A percentile compares a stretch with the other conserved stretches of the same genome.
These are phyloP conservation scores for Hypsopygia costalis DNA, from an alignment of 2,888 invertebrate genomes.

Conservation along the genomic window DNA sequence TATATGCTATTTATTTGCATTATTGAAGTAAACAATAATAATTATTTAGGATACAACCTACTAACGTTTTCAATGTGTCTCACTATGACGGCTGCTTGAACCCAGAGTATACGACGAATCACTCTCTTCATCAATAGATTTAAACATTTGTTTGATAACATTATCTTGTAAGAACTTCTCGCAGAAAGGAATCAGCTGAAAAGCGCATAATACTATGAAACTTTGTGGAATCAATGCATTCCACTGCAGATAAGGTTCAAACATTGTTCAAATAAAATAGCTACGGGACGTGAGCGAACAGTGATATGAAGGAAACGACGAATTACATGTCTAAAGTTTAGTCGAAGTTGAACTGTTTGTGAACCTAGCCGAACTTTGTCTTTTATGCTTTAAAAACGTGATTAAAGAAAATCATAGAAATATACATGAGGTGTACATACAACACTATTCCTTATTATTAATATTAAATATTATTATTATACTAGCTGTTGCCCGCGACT, in stretches of 20 bases:
- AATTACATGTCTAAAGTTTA: background rate
- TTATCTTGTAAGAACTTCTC: conserved; percentile 53
- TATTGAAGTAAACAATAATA: too few relatives aligned
- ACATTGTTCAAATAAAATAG: background rate
- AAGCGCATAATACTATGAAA: conserved; percentile 13
- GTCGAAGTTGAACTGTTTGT: background rate
- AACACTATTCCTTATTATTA: too few relatives aligned
- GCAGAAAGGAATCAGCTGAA: conserved; percentile 54
- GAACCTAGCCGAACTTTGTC: background rate
- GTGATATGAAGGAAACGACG: background rate
- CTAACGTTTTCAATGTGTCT: too few relatives aligned
- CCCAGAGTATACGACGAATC: background rate
- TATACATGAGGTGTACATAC: too few relatives aligned
- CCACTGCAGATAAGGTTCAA: background rate
- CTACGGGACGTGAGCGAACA: background rate
- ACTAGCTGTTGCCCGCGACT: too few relatives aligned
- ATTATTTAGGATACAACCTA: too few relatives aligned
- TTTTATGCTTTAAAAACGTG: too few relatives aligned
- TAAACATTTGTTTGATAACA: conserved; percentile 39
- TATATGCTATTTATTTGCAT: too few relatives aligned
- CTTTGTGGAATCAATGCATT: conserved; percentile 1
- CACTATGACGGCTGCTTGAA: too few relatives aligned
- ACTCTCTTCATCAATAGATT: conserved; percentile 27
- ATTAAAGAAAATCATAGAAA: too few relatives aligned
- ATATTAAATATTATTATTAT: too few relatives aligned